phyloP scores from a whole-genome alignment of 2,113 vertebrate species.

The Chitala chitala region DNA sequence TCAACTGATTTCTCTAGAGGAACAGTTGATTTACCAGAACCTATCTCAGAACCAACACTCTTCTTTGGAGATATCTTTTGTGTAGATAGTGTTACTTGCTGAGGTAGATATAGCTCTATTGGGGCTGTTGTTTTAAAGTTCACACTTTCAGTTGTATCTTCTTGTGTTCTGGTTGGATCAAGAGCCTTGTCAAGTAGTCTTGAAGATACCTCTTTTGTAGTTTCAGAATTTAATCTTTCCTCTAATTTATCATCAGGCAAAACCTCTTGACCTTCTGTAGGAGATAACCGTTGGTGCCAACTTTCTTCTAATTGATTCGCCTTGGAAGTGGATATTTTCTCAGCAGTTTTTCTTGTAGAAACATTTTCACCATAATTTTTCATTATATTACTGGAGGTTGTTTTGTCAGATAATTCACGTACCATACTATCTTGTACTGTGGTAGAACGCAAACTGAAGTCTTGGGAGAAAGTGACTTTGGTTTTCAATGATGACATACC shows the following conservation, averaged over 20 bases:
- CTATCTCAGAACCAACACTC: neutral
- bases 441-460: neutral
- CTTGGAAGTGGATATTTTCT: neutral
- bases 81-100: neutral
- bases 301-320: neutral
- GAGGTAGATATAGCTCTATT: neutral
- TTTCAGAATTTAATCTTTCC: neutral
- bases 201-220: no score
- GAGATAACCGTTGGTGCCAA: neutral
- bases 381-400: neutral
- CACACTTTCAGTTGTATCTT: neutral
- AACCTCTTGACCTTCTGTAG: neutral
- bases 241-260: neutral
- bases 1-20: neutral
- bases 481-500: neutral
- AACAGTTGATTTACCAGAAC: slow-evolving; percentile 20
- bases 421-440: neutral
- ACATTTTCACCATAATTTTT: neutral
- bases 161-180: neutral
- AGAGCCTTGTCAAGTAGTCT: no score
- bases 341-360: neutral
- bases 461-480: neutral
- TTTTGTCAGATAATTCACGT: neutral
- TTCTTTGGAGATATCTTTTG: neutral
- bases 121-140: slow-evolving; percentile 11